Percentiles rank a stretch among this genome's conserved stretches.
Evolutionary conservation across 1,140 invertebrate species (phyloP).

Genomic region (Cherax quadricarinatus): DNA sequence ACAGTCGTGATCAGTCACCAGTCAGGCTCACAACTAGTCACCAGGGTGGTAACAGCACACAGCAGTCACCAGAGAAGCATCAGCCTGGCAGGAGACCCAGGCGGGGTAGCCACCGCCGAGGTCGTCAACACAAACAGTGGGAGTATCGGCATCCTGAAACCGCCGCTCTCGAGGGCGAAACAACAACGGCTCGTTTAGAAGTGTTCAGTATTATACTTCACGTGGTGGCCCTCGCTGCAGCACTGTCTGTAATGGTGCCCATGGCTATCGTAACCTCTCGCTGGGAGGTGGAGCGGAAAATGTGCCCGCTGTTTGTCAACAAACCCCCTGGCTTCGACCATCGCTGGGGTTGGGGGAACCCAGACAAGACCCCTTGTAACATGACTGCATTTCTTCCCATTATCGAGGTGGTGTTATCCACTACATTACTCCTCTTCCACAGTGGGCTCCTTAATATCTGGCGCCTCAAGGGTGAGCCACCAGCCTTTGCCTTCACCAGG

Average conservation of each 20-base stretch:
- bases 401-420: constrained; percentile 11
- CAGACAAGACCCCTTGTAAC: constrained; percentile 20
- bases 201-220: constrained; percentile 5
- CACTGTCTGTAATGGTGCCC: not conserved
- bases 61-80: not conserved
- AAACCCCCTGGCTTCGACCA: not conserved
- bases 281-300: not conserved
- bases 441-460: constrained; percentile 27
- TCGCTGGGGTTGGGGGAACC: constrained; percentile 50
- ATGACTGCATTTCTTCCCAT: constrained; percentile 29
- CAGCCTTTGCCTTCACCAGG: not conserved
- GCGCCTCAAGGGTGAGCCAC: not conserved
- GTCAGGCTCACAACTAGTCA: not conserved
- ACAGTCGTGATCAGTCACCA: not conserved
- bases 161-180: not conserved
- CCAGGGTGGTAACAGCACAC: not conserved
- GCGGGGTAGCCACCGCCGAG: not conserved
- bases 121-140: not conserved
- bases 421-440: constrained; percentile 6
- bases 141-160: not conserved
- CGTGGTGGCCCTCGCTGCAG: not conserved
- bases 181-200: not conserved
- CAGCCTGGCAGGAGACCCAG: not conserved
- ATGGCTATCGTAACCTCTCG: constrained; percentile 1
- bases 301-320: constrained; percentile 40